Percentiles rank a stretch among this genome's conserved stretches.
These are phyloP conservation scores for Phalanger gymnotis DNA, from an alignment of 2,797 vertebrate genomes.

Conservation along the genomic window DNA sequence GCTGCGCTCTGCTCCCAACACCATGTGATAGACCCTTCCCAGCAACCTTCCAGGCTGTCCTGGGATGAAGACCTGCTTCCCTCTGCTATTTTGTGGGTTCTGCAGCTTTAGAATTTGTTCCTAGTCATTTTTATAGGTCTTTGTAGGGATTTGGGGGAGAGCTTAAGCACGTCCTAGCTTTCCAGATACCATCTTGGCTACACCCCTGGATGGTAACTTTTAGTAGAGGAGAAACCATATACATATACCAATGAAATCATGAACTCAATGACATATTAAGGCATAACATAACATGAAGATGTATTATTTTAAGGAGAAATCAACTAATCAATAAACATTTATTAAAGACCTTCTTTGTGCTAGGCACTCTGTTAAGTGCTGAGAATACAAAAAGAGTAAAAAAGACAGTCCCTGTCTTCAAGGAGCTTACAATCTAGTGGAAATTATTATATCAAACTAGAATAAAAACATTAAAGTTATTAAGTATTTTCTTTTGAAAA, in stretches of 20 bases:
- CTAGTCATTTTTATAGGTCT: no score
- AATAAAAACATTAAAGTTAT: slow-evolving; percentile 7
- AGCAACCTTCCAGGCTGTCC: no score
- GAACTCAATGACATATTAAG: background rate
- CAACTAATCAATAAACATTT: background rate
- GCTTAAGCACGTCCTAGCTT: no score
- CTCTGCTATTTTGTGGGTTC: no score
- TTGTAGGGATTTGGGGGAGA: no score
- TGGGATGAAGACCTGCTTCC: no score
- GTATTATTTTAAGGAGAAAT: background rate
- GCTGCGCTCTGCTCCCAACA: no score
- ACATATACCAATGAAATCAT: background rate
- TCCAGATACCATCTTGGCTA: no score
- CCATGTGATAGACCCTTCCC: no score
- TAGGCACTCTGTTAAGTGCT: background rate
- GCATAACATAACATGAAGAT: background rate
- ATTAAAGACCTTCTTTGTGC: background rate
- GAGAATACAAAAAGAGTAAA: background rate
- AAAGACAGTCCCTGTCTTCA: background rate
- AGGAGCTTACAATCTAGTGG: background rate
- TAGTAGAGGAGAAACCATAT: background rate
- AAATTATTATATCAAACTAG: background rate
- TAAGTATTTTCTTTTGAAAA: slow-evolving; percentile 31
- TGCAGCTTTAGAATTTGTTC: no score
- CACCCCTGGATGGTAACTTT: no score